phyloP scores from a whole-genome alignment of 1,140 invertebrate species.

The Pissodes strobi region DNA sequence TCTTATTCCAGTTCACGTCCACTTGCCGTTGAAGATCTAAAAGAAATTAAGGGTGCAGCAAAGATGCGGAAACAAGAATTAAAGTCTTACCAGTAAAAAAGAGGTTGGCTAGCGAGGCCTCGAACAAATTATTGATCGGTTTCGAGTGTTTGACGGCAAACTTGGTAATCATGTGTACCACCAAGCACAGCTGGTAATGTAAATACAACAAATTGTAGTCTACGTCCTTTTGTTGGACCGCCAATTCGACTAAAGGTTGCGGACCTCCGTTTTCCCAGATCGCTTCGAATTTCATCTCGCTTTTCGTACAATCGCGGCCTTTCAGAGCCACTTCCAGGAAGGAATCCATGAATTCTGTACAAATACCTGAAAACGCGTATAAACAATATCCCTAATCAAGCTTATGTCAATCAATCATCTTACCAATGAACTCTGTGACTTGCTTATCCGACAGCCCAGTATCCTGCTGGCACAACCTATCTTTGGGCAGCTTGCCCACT shows the following conservation, averaged over 20 bases:
- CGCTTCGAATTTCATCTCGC: conserved; percentile 66
- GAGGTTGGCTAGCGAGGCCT: conserved; percentile 63
- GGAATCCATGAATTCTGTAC: conserved; percentile 72
- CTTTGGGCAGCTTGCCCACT: conserved; percentile 84
- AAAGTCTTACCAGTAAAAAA: conserved; percentile 45
- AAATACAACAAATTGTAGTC: conserved; percentile 77
- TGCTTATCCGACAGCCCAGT: conserved; percentile 72
- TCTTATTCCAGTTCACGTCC: conserved; percentile 43
- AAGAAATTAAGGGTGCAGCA: too few species aligned
- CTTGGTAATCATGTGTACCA: conserved; percentile 76
- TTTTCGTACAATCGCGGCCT: conserved; percentile 56
- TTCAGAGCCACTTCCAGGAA: conserved; percentile 69
- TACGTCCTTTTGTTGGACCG: conserved; percentile 72
- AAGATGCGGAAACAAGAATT: too few species aligned
- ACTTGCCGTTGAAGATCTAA: conserved; percentile 46
- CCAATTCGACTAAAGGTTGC: conserved; percentile 72
- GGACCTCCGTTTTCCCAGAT: conserved; percentile 67
- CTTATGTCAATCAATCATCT: too few species aligned
- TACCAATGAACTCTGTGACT: conserved; percentile 70
- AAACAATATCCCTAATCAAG: too few species aligned
- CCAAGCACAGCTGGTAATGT: conserved; percentile 76
- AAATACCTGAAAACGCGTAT: conserved; percentile 55
- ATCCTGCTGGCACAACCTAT: conserved; percentile 75
- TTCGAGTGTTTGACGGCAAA: conserved; percentile 78
- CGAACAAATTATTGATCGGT: conserved; percentile 77